Conservation (phyloP, 2,888 invertebrate genomes). For the Diplazon laetatorius region DNA sequence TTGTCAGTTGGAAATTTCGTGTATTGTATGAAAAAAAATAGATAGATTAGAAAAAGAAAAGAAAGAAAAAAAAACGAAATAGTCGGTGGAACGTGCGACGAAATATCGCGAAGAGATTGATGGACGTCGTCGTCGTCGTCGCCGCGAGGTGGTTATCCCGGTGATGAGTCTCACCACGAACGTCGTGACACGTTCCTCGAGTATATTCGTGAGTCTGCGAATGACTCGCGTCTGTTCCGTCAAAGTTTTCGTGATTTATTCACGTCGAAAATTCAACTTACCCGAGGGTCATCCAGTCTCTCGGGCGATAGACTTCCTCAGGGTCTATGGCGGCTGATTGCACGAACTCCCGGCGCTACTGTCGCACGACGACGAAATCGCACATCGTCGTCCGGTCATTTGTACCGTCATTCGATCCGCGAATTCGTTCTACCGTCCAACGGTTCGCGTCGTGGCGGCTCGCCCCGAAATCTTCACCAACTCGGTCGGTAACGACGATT, state of each 20-base stretch:
- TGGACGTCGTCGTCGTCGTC: slow-evolving; percentile 26
- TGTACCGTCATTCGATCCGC: too few species aligned
- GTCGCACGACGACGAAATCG: slow-evolving; percentile 24
- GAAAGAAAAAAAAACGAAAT: slow-evolving; percentile 40
- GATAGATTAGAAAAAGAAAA: slow-evolving; percentile 1
- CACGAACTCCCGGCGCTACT: slow-evolving; percentile 55
- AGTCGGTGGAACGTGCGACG: slow-evolving; percentile 54
- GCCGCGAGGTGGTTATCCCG: slow-evolving; percentile 50
- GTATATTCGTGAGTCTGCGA: not conserved
- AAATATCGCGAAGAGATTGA: slow-evolving; percentile 27
- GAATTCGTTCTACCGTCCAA: too few species aligned
- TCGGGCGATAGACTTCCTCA: slow-evolving; percentile 65
- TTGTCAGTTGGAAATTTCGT: slow-evolving; percentile 54
- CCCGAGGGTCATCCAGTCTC: slow-evolving; percentile 65
- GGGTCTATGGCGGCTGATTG: slow-evolving; percentile 59
- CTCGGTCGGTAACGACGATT: too few species aligned
- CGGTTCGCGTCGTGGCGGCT: too few species aligned
- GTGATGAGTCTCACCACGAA: slow-evolving; percentile 25
- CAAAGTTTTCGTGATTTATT: slow-evolving; percentile 49
- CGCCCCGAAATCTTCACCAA: too few species aligned
- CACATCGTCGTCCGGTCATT: not conserved
- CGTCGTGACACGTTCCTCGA: slow-evolving; percentile 18
- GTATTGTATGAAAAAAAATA: slow-evolving; percentile 29
- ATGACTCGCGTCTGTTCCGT: slow-evolving; percentile 45
- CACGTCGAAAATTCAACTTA: slow-evolving; percentile 56